phyloP scores from a whole-genome alignment of 1,140 invertebrate species.

The Rhopalosiphum maidis region DNA sequence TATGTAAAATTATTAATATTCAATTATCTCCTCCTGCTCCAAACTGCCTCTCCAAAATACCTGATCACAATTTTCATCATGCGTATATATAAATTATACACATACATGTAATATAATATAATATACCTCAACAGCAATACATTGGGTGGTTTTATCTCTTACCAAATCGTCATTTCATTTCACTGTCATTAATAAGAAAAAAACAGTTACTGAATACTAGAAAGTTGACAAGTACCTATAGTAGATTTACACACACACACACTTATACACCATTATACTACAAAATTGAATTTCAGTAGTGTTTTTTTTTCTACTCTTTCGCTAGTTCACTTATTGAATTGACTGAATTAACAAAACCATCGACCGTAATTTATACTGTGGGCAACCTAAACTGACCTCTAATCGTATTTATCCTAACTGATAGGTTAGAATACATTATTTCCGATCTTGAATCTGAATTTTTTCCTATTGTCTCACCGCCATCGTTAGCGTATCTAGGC shows the following conservation, averaged over 20 bases:
- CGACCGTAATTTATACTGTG: not conserved
- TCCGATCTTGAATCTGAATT: not conserved
- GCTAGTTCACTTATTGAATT: constrained; percentile 5
- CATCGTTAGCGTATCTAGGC: not conserved
- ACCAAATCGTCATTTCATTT: not conserved
- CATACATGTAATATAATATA: not conserved
- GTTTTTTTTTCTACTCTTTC: not conserved
- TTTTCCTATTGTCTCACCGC: not conserved
- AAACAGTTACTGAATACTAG: no score
- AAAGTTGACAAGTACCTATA: not conserved
- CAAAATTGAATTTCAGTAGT: not conserved
- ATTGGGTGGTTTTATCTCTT: not conserved
- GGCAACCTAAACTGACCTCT: no score
- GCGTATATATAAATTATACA: not conserved
- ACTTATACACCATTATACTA: not conserved
- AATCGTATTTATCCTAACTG: constrained; percentile 16
- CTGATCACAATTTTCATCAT: not conserved
- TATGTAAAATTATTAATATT: constrained; percentile 29
- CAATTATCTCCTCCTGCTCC: not conserved
- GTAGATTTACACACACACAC: not conserved
- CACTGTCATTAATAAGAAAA: not conserved
- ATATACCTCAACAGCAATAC: not conserved
- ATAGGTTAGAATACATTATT: constrained; percentile 40
- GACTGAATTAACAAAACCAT: not conserved
- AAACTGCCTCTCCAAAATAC: not conserved